Conservation (phyloP, 2,888 invertebrate genomes). For the Strigamia crassipes region DNA sequence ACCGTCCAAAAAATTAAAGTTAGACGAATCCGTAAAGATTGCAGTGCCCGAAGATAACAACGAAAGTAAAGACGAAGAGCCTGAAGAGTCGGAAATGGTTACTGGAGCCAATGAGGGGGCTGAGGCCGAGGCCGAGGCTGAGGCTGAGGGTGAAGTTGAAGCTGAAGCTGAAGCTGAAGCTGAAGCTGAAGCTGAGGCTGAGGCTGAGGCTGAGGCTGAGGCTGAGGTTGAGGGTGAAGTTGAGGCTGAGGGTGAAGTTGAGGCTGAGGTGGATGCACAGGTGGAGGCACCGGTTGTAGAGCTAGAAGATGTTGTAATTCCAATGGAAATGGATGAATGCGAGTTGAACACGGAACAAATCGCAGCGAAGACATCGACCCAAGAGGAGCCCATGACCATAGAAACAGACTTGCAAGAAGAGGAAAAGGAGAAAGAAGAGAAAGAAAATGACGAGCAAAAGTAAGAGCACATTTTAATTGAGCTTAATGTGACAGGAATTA, state of each 20-base stretch:
- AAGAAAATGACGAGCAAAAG: conserved; percentile 47
- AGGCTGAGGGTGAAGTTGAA: neutral
- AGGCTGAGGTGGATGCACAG: neutral
- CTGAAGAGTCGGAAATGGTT: neutral
- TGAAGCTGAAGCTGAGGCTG: neutral
- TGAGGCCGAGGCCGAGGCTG: neutral
- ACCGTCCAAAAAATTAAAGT: neutral
- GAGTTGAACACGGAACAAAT: no score
- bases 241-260: neutral
- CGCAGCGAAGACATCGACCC: no score
- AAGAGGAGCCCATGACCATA: neutral
- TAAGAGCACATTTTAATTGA: conserved; percentile 29
- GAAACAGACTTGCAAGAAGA: conserved; percentile 1
- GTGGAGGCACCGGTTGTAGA: no score
- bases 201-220: neutral
- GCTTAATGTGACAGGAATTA: neutral
- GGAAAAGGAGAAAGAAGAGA: conserved; percentile 23
- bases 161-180: neutral
- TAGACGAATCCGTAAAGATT: neutral
- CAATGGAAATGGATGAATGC: no score
- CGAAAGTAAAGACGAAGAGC: neutral
- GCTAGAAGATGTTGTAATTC: no score
- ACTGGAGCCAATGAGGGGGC: neutral
- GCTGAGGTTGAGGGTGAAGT: no score
- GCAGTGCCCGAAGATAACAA: neutral